phyloP scores from a whole-genome alignment of 2,797 vertebrate genomes.

The Enteromius treurensis region DNA sequence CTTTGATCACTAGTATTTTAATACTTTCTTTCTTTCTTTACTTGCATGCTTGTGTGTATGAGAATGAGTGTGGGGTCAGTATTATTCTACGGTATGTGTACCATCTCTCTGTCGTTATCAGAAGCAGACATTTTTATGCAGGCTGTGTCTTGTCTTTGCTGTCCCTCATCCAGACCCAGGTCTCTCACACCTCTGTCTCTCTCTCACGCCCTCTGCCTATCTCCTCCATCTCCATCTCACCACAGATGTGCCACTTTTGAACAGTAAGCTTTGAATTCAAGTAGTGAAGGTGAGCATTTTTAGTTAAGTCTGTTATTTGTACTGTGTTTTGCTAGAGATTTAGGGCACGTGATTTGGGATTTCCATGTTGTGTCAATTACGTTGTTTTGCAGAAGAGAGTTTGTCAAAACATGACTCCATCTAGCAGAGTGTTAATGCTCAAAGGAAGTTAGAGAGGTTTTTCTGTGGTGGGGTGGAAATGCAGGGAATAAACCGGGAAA shows the following conservation, averaged over 20 bases:
- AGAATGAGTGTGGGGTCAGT: slow-evolving; percentile 31
- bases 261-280: not conserved
- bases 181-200: not conserved
- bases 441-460: not conserved
- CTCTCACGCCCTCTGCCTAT: slow-evolving; percentile 14
- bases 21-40: not conserved
- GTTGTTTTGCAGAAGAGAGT: not conserved
- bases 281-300: not conserved
- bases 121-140: slow-evolving; percentile 47
- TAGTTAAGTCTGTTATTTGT: not conserved
- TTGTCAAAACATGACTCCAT: slow-evolving; percentile 34
- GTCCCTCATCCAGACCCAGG: slow-evolving; percentile 8
- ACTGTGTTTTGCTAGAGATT: slow-evolving; percentile 9
- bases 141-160: slow-evolving; percentile 42
- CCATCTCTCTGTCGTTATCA: slow-evolving; percentile 22
- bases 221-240: not conserved
- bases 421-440: slow-evolving; percentile 3
- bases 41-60: not conserved
- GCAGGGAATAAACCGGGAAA: slow-evolving; percentile 38
- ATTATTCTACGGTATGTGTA: slow-evolving; percentile 10
- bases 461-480: slow-evolving; percentile 35
- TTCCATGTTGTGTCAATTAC: slow-evolving; percentile 38
- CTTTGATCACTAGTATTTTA: not conserved
- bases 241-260: not conserved
- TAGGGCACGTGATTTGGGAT: slow-evolving; percentile 7